Percentiles rank a stretch among this genome's conserved stretches.
Conservation (phyloP, 2,888 invertebrate species). For the Macrophya alboannulata region DNA sequence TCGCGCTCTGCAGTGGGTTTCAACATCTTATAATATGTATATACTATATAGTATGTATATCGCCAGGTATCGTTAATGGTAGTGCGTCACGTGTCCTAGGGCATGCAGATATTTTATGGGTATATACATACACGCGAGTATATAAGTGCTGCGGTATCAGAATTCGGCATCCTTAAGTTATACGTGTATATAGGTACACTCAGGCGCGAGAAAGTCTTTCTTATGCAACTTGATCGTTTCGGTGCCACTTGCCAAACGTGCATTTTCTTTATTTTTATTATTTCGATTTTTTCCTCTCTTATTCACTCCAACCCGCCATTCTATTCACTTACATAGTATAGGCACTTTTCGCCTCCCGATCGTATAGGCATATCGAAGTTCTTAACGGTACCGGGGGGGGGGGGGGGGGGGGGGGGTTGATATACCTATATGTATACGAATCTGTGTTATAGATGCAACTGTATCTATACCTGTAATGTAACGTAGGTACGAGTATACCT, state of each 20-base stretch:
- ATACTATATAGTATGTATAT: neutral
- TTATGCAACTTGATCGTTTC: constrained; percentile 1
- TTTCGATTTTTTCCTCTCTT: neutral
- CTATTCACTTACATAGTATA: neutral
- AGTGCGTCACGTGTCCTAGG: neutral
- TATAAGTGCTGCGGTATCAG: neutral
- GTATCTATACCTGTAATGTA: too few relatives aligned
- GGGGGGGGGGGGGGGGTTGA: too few relatives aligned
- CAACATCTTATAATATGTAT: neutral
- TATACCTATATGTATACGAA: too few relatives aligned
- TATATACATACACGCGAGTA: too few relatives aligned
- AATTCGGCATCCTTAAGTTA: neutral
- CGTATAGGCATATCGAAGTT: neutral
- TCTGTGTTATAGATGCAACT: too few relatives aligned
- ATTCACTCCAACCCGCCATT: neutral
- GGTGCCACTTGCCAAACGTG: neutral
- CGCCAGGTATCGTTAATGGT: neutral
- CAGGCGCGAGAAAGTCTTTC: neutral
- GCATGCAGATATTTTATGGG: neutral
- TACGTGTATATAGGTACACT: neutral
- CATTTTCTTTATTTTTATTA: neutral
- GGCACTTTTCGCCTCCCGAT: too few relatives aligned
- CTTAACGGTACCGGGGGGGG: neutral
- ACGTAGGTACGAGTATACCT: too few relatives aligned
- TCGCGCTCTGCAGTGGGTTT: neutral